Percentiles rank a stretch among this genome's conserved stretches.
These are phyloP conservation scores for Athalia circularis DNA, from an alignment of 2,888 invertebrate genomes.

Conservation along the genomic window DNA sequence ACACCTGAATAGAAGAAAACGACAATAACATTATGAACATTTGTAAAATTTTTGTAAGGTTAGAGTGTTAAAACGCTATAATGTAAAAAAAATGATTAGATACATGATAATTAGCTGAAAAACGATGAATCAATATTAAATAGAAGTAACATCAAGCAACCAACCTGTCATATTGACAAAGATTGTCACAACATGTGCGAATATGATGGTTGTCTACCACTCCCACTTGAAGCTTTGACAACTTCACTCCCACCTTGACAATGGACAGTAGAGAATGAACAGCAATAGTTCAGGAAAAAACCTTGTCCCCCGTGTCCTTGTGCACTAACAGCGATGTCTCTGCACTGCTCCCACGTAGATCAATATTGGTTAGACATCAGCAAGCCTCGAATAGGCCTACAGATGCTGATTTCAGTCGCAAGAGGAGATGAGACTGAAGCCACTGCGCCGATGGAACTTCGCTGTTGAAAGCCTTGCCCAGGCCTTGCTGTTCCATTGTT, in stretches of 20 bases:
- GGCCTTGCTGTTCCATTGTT: constrained; percentile 5
- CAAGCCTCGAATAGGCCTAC: constrained; percentile 12
- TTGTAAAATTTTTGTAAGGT: constrained; percentile 29
- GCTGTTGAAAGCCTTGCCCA: constrained; percentile 9
- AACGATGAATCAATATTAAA: constrained; percentile 54
- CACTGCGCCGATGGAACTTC: not conserved
- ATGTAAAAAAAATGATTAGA: constrained; percentile 34
- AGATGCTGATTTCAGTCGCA: not conserved
- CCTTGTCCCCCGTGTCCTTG: not conserved
- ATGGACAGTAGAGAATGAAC: constrained; percentile 31
- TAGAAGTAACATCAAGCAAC: constrained; percentile 62
- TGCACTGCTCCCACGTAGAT: not conserved
- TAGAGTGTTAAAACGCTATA: constrained; percentile 42
- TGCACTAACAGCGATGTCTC: not conserved
- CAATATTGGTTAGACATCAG: not conserved
- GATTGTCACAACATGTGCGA: constrained; percentile 59
- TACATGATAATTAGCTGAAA: constrained; percentile 37
- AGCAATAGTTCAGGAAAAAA: constrained; percentile 31
- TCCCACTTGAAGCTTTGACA: constrained; percentile 35
- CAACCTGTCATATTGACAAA: constrained; percentile 67
- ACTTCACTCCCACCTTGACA: constrained; percentile 39
- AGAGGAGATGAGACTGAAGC: not conserved
- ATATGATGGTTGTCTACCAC: constrained; percentile 37
- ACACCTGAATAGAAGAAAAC: constrained; percentile 55
- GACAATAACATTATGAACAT: constrained; percentile 48